phyloP scores from a whole-genome alignment of 1,140 invertebrate species.

The Zaprionus nigranus region DNA sequence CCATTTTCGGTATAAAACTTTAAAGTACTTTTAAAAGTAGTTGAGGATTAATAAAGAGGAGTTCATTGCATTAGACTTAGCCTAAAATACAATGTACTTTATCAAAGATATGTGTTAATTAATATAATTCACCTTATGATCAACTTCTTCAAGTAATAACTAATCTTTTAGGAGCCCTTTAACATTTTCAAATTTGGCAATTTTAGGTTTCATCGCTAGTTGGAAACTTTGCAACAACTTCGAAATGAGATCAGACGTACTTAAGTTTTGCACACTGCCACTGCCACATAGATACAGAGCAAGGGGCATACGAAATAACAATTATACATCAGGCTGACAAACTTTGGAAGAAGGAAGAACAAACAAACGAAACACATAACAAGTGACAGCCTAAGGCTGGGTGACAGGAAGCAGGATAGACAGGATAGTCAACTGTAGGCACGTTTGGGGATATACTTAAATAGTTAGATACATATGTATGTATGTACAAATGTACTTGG shows the following conservation, averaged over 20 bases:
- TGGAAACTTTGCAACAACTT: constrained; percentile 49
- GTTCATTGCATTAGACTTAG: too few species aligned
- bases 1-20: too few species aligned
- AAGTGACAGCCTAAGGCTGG: constrained; percentile 38
- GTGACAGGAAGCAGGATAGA: constrained; percentile 2
- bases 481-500: constrained; percentile 10
- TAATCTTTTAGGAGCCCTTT: neutral
- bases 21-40: neutral
- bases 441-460: neutral
- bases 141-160: neutral
- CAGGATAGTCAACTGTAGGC: neutral
- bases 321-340: constrained; percentile 53
- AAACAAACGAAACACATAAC: constrained; percentile 55
- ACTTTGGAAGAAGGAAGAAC: constrained; percentile 43
- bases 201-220: constrained; percentile 7
- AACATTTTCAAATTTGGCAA: constrained; percentile 2
- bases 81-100: too few species aligned
- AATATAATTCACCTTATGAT: neutral
- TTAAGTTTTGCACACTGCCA: constrained; percentile 26
- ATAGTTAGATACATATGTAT: neutral
- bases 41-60: neutral
- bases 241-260: constrained; percentile 53
- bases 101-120: too few species aligned
- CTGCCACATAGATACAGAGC: neutral
- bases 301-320: constrained; percentile 43